These are phyloP conservation scores for Drosophila cardini DNA, from an alignment of 1,140 invertebrate species.

Conservation along the genomic window DNA sequence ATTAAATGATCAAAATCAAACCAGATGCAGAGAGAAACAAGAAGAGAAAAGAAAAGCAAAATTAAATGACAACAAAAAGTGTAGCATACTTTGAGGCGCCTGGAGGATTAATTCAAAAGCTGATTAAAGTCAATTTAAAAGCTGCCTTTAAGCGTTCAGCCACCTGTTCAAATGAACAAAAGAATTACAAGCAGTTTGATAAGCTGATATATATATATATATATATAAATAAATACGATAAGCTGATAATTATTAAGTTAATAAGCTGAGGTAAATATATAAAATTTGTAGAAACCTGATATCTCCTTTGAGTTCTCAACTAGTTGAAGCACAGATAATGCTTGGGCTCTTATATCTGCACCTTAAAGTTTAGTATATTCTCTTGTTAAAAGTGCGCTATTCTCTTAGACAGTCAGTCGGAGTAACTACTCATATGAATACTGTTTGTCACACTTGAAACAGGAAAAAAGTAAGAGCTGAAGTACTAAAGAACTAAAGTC, in stretches of 20 bases:
- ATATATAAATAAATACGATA: too few relatives aligned
- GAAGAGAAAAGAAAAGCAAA: constrained; percentile 19
- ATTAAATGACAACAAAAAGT: background rate
- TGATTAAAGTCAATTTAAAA: constrained; percentile 5
- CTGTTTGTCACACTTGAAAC: constrained; percentile 8
- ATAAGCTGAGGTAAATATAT: too few relatives aligned
- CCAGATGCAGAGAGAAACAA: constrained; percentile 3
- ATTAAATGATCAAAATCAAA: constrained; percentile 47
- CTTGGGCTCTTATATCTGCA: background rate
- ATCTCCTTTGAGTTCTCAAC: background rate
- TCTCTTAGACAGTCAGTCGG: background rate
- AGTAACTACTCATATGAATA: constrained; percentile 1
- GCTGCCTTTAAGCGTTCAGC: background rate
- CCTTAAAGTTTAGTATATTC: background rate
- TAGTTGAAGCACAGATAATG: background rate
- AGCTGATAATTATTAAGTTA: too few relatives aligned
- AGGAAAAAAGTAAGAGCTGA: background rate
- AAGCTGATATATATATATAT: too few relatives aligned
- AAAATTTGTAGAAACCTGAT: background rate
- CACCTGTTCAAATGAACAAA: too few relatives aligned
- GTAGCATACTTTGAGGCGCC: constrained; percentile 3
- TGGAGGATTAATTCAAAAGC: constrained; percentile 11
- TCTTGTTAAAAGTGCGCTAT: constrained; percentile 2
- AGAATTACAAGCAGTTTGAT: too few relatives aligned
- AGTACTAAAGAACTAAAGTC: background rate